phyloP scores from a whole-genome alignment of 2,797 vertebrate species.

The Apogon hyalosoma region DNA sequence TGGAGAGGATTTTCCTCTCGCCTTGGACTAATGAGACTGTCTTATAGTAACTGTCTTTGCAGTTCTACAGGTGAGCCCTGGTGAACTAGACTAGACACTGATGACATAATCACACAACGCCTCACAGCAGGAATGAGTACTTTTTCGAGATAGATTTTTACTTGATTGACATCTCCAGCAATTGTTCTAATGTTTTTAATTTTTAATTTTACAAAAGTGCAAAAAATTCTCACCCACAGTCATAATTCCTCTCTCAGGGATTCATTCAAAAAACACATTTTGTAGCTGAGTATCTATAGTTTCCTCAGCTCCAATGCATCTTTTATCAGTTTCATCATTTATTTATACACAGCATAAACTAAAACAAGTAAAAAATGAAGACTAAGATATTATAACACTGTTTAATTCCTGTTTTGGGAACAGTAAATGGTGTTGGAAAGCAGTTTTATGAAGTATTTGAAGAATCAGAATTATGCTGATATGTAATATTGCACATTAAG shows the following conservation, averaged over 20 bases:
- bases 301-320: no score
- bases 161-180: no score
- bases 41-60: conserved; percentile 30
- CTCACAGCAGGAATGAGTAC: neutral
- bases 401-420: neutral
- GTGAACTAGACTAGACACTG: conserved; percentile 23
- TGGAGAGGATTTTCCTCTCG: conserved; percentile 46
- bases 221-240: no score
- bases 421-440: neutral
- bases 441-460: no score
- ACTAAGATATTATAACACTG: neutral
- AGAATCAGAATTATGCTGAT: neutral
- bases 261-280: no score
- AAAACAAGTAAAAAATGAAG: neutral
- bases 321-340: neutral
- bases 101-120: conserved; percentile 35
- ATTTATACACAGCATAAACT: neutral
- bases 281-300: no score
- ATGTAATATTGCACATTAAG: conserved; percentile 27
- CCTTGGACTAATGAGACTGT: conserved; percentile 56
- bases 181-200: no score
- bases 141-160: no score
- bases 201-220: no score
- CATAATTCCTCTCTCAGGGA: no score
- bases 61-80: conserved; percentile 21